phyloP scores from a whole-genome alignment of 2,888 invertebrate species.

The Apamea monoglypha region DNA sequence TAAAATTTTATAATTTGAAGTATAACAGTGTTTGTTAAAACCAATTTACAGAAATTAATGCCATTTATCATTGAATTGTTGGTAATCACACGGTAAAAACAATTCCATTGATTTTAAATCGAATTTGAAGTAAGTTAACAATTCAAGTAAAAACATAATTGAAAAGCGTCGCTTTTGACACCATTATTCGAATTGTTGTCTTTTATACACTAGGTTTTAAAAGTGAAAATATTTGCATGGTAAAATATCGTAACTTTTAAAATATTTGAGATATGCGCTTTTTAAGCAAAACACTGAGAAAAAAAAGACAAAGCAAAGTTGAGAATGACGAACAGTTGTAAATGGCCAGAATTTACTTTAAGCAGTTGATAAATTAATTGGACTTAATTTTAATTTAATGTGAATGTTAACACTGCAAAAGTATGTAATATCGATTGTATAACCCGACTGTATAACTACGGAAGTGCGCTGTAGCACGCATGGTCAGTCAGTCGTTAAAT shows the following conservation, averaged over 20 bases:
- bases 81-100: slow-evolving; percentile 15
- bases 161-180: slow-evolving; percentile 26
- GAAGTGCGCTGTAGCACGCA: slow-evolving; percentile 60
- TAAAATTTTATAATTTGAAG: background rate
- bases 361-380: slow-evolving; percentile 7
- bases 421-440: slow-evolving; percentile 59
- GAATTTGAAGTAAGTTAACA: background rate
- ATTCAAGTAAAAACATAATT: slow-evolving; percentile 24
- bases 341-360: slow-evolving; percentile 4
- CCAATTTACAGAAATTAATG: background rate
- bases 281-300: background rate
- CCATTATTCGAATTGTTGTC: background rate
- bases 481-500: slow-evolving; percentile 64
- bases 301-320: background rate
- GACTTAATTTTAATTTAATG: slow-evolving; percentile 15
- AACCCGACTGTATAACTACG: slow-evolving; percentile 56
- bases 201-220: background rate
- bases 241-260: background rate
- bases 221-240: background rate
- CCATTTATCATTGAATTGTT: background rate
- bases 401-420: slow-evolving; percentile 34
- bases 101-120: slow-evolving; percentile 19
- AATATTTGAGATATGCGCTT: background rate
- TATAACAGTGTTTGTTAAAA: background rate
- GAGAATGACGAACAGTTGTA: background rate